Conservation (phyloP, 2,797 vertebrate species). For the Pipistrellus nathusii region DNA sequence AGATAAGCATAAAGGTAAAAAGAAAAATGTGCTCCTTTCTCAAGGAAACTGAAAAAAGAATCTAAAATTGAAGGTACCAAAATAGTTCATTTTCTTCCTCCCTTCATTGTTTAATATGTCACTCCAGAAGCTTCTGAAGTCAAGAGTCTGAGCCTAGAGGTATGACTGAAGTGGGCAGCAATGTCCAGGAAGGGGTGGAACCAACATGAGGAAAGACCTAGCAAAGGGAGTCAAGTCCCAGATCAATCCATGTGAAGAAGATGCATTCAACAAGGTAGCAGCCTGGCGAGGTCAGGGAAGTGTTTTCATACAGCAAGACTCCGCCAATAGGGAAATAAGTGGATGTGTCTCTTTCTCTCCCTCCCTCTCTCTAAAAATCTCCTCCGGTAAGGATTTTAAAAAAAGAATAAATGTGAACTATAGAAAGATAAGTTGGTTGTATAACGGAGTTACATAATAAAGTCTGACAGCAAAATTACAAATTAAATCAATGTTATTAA, state of each 20-base stretch:
- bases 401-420: not conserved
- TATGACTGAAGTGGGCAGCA: not conserved
- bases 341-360: no score
- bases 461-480: slow-evolving; percentile 9
- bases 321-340: not conserved
- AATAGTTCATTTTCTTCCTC: not conserved
- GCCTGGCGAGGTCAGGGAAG: not conserved
- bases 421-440: not conserved
- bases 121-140: not conserved
- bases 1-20: not conserved
- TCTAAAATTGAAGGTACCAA: not conserved
- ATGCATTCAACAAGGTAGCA: not conserved
- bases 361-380: no score
- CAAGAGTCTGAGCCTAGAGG: not conserved
- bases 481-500: not conserved
- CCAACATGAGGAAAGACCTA: not conserved
- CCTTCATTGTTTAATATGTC: not conserved
- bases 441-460: not conserved
- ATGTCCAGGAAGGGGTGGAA: not conserved
- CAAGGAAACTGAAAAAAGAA: not conserved
- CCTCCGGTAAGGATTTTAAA: not conserved
- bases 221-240: not conserved
- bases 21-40: not conserved
- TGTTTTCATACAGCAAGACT: not conserved
- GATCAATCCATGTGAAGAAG: not conserved